Percentiles rank a stretch among this genome's conserved stretches.
These are phyloP conservation scores for Holacanthella duospinosa DNA, from an alignment of 2,888 invertebrate species.

Conservation along the genomic window DNA sequence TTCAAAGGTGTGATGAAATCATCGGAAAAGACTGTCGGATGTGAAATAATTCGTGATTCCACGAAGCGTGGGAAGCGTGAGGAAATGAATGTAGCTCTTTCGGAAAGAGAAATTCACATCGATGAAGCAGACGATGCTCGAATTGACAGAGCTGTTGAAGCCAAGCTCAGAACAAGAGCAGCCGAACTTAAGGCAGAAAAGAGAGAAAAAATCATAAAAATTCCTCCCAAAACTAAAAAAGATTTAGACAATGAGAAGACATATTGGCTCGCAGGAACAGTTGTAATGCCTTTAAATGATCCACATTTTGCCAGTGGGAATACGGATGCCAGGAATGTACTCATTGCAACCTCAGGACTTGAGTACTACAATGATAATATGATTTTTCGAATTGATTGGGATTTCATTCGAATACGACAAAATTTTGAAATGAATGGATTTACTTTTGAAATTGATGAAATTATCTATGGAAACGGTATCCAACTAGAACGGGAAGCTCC, in stretches of 20 bases:
- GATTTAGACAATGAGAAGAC: background rate
- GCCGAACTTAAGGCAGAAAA: conserved; percentile 1
- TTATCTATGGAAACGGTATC: background rate
- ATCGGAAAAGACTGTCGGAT: background rate
- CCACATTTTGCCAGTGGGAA: conserved; percentile 7
- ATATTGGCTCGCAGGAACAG: conserved; percentile 11
- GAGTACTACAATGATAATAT: conserved; percentile 11
- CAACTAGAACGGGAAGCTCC: background rate
- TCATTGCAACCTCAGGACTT: background rate
- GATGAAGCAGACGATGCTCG: background rate
- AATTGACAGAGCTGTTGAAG: background rate
- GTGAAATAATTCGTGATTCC: background rate
- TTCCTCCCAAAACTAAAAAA: background rate
- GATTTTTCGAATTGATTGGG: conserved; percentile 3
- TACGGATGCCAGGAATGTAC: background rate
- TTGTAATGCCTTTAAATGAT: conserved; percentile 2
- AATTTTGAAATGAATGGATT: background rate
- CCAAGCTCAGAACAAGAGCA: background rate
- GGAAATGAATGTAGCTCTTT: background rate
- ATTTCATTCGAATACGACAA: background rate
- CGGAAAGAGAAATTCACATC: conserved; percentile 5
- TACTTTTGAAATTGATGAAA: background rate
- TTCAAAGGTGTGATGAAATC: too few relatives aligned
- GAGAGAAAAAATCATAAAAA: background rate
- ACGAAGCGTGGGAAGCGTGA: background rate